phyloP scores from a whole-genome alignment of 2,797 vertebrate genomes.

The Pitangus sulphuratus region DNA sequence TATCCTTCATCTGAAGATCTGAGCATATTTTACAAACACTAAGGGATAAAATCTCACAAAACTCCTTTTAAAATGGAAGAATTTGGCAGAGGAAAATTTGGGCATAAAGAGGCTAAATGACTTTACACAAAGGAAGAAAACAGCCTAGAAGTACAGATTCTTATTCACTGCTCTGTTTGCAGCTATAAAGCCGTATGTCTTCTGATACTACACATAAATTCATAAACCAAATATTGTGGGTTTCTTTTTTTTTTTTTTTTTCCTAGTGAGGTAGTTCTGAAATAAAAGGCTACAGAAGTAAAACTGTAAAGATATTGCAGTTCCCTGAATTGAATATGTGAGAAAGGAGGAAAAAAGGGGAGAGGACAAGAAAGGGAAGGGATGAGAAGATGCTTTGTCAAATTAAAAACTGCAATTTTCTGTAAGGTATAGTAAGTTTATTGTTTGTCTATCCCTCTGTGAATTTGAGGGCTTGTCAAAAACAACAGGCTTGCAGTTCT shows the following conservation, averaged over 20 bases:
- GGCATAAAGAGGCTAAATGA: background rate
- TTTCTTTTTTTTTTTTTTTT: fast-evolving
- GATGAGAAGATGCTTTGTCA: background rate
- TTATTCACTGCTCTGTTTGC: background rate
- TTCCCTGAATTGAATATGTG: background rate
- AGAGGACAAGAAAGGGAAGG: background rate
- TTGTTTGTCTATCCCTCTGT: background rate
- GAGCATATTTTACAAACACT: background rate
- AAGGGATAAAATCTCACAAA: background rate
- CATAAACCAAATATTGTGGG: background rate
- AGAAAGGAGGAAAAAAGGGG: background rate
- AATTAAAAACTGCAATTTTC: background rate
- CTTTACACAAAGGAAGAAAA: background rate
- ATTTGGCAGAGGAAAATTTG: background rate
- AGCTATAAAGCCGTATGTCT: background rate
- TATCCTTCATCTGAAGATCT: background rate
- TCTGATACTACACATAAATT: background rate
- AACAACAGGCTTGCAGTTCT: background rate
- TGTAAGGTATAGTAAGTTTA: background rate
- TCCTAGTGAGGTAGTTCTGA: background rate
- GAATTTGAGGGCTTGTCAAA: background rate
- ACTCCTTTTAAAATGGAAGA: background rate
- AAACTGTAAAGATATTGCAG: background rate
- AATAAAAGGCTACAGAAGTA: background rate
- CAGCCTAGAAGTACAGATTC: background rate